A percentile compares a stretch with the other conserved stretches of the same genome.
Conservation (phyloP, 2,113 vertebrate species). For the Alaudala cheleensis region DNA sequence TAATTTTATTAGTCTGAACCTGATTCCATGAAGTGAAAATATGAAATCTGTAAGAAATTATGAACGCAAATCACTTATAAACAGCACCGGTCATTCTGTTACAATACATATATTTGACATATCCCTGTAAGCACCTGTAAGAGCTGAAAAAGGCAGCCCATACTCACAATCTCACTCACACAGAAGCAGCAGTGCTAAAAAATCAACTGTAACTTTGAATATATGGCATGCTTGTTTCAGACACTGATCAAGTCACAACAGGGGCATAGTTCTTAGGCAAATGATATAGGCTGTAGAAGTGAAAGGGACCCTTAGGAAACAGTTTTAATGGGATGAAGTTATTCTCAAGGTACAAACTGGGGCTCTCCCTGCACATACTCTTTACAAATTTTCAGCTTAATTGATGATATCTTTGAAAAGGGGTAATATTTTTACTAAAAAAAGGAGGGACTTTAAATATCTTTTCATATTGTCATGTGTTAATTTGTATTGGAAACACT, state of each 20-base stretch:
- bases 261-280: neutral
- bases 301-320: fast-evolving
- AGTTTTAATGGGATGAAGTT: neutral
- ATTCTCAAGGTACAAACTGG: neutral
- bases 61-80: neutral
- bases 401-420: neutral
- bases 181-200: neutral
- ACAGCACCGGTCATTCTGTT: neutral
- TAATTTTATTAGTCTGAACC: neutral
- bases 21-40: neutral
- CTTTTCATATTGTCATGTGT: neutral
- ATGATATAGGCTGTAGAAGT: neutral
- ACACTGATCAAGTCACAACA: neutral
- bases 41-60: neutral
- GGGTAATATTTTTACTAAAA: neutral
- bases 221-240: neutral
- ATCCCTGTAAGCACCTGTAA: neutral
- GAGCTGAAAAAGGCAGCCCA: neutral
- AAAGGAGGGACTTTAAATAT: neutral
- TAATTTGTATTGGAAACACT: neutral
- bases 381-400: neutral
- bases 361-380: neutral
- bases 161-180: neutral
- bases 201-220: neutral
- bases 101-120: too few relatives aligned